phyloP scores from a whole-genome alignment of 2,888 invertebrate species.

The Plutella xylostella region DNA sequence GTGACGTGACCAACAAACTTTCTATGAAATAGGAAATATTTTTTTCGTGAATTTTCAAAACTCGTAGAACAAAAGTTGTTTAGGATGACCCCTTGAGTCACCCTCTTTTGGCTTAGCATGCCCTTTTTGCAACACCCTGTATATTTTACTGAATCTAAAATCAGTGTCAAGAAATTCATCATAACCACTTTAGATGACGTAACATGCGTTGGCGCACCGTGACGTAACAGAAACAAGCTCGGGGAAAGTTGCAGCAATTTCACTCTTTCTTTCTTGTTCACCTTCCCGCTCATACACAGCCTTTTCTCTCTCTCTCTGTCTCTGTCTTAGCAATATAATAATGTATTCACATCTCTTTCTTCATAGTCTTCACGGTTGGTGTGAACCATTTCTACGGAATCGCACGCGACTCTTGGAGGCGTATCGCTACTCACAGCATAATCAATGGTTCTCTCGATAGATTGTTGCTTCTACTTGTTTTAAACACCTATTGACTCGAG shows the following conservation, averaged over 20 bases:
- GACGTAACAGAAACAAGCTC: slow-evolving; percentile 64
- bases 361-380: slow-evolving; percentile 38
- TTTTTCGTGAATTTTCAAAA: too few relatives aligned
- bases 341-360: slow-evolving; percentile 37
- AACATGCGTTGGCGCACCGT: slow-evolving; percentile 38
- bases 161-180: slow-evolving; percentile 55
- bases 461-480: slow-evolving; percentile 28
- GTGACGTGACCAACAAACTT: too few relatives aligned
- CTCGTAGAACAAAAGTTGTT: too few relatives aligned
- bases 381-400: slow-evolving; percentile 47
- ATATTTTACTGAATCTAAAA: too few relatives aligned
- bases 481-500: too few relatives aligned
- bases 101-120: too few relatives aligned
- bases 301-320: slow-evolving; percentile 25
- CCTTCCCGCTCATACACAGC: slow-evolving; percentile 25
- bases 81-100: too few relatives aligned
- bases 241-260: slow-evolving; percentile 62
- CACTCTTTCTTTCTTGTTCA: slow-evolving; percentile 36
- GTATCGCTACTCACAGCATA: slow-evolving; percentile 44
- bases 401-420: slow-evolving; percentile 45
- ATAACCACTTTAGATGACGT: slow-evolving; percentile 54
- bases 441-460: slow-evolving; percentile 49
- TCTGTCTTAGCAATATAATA: slow-evolving; percentile 30
- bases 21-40: too few relatives aligned
- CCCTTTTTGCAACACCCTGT: too few relatives aligned